Base-by-base conservation (phyloP, 1,140 invertebrate species). In the Zaprionus lachaisei region DNA sequence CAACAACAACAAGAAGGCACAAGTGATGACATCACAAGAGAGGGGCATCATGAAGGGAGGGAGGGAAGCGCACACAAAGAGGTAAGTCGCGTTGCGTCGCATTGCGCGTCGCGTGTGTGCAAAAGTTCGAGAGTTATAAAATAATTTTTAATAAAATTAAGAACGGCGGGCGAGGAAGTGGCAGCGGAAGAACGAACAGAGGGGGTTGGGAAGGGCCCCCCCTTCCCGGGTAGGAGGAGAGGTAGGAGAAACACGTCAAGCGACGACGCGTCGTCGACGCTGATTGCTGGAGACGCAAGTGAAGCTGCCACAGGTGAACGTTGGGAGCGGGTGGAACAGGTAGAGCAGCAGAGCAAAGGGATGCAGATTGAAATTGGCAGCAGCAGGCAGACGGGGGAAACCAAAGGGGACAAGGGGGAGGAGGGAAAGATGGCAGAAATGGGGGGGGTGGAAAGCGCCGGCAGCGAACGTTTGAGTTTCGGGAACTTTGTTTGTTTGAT, bases 91-190 rank as follows among this genome's bases (percentile, higher is more conserved):
- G 38, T 44, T 44, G 34, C 60, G 4, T 17, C 17, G 37, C 65
- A 12, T 57, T 20, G 69, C 51, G 38, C 34, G 41, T 34, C 22
- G 44, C 26, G 60, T 47, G 55, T 69, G 61, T 69, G 41, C 15
- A 69, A 70, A 87, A 87, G 83, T 87, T 57, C 44, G 64, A 78
- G 73, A 82, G 76, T 90, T 90, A 82, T 85, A 82, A 90, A 81
- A 90, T 80, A 89, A 89, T 89, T 89, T 89, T 90, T 90, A 90
- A 90, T 90, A 85, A 90, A 90, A 90, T 90, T 90, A 90, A 91
- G 72, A 77, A 80, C 55, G 70, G 65, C 60, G 22, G 57, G 26
- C 31, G 9, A 34, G 9, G 31, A 34, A 31, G 31, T 3, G n/a
- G 67, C 62, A 75, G 70, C 71, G 72, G 72, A 66, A 74, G 75